Conservation (phyloP, 2,888 invertebrate genomes). For the Epinotia demarniana region DNA sequence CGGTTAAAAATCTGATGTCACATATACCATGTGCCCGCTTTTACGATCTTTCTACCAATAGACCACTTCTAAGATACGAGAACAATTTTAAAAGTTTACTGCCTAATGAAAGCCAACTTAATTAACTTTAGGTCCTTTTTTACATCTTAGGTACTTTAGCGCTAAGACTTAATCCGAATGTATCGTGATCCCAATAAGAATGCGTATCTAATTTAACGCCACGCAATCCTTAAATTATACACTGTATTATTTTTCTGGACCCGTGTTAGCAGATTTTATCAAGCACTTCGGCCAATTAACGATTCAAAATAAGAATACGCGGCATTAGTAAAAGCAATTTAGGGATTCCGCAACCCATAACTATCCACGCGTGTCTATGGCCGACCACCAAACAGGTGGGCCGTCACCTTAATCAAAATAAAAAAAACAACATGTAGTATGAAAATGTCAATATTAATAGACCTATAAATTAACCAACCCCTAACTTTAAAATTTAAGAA, state of each 20-base stretch:
- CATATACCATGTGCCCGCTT: not conserved
- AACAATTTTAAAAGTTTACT: constrained; percentile 38
- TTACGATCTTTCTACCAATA: not conserved
- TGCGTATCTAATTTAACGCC: constrained; percentile 29
- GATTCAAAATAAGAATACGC: constrained; percentile 28
- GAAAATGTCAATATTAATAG: constrained; percentile 65
- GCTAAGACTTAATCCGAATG: constrained; percentile 22
- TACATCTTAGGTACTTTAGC: constrained; percentile 9
- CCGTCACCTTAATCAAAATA: constrained; percentile 40
- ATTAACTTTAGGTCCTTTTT: constrained; percentile 13
- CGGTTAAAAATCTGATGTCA: not conserved
- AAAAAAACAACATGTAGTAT: constrained; percentile 32
- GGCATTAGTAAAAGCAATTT: constrained; percentile 32
- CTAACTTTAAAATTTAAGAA: constrained; percentile 66
- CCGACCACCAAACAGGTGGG: constrained; percentile 40
- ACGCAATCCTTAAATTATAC: constrained; percentile 23
- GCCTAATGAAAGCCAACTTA: constrained; percentile 10
- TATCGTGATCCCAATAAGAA: constrained; percentile 22
- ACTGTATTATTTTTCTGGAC: constrained; percentile 25
- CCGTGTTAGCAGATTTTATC: constrained; percentile 30
- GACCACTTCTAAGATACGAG: constrained; percentile 8
- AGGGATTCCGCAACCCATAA: constrained; percentile 28
- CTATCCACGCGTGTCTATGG: constrained; percentile 13
- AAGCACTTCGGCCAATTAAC: constrained; percentile 31
- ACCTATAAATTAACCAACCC: constrained; percentile 72